Evolutionary conservation across 1,140 invertebrate species (phyloP).

Genomic region (Halesus radiatus): DNA sequence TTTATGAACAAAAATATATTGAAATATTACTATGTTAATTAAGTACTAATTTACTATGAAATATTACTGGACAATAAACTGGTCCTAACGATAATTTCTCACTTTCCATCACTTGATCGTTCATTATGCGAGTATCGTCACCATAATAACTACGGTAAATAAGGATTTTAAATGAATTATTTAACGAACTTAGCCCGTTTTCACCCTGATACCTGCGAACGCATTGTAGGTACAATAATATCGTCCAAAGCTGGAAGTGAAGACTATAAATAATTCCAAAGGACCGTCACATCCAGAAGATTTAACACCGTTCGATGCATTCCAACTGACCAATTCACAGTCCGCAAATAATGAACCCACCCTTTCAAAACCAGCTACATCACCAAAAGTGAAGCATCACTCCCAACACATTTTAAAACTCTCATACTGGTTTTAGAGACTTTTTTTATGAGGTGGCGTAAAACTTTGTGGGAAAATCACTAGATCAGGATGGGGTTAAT

Average conservation of each 20-base stretch:
- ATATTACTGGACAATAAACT: no score
- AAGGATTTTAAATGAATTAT: no score
- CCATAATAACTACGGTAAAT: no score
- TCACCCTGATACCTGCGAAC: no score
- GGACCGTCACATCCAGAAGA: not conserved
- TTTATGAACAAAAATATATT: no score
- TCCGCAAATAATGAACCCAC: not conserved
- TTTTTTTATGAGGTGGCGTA: not conserved
- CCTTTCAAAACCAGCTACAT: not conserved
- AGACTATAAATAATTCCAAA: not conserved
- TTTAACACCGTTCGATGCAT: not conserved
- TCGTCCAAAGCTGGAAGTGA: not conserved
- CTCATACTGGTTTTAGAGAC: not conserved
- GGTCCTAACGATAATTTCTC: no score
- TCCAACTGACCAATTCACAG: slow-evolving; percentile 3
- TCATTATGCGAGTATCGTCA: no score
- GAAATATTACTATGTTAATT: no score
- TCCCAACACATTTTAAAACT: not conserved
- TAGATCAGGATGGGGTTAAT: not conserved
- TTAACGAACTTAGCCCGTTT: not conserved
- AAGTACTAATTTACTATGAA: no score
- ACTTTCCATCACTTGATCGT: no score
- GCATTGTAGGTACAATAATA: not conserved
- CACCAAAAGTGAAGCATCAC: not conserved
- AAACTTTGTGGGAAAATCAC: not conserved